Conservation (phyloP, 2,113 vertebrate species). For the Oncorhynchus tshawytscha region DNA sequence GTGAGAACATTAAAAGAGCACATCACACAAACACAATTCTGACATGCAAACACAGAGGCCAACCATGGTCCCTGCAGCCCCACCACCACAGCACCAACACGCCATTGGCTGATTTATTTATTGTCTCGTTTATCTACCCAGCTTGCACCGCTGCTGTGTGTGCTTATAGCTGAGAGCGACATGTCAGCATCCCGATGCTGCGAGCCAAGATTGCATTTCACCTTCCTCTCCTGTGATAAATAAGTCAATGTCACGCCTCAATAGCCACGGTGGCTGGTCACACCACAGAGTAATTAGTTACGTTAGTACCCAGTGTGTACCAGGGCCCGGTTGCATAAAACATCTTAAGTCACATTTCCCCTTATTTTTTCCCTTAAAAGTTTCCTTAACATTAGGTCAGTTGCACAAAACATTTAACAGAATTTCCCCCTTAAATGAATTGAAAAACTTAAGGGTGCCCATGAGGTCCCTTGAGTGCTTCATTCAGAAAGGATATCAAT, state of each 20-base stretch:
- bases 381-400: too few species aligned
- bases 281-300: conserved; percentile 16
- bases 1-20: conserved; percentile 23
- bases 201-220: conserved; percentile 25
- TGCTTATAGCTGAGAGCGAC: conserved; percentile 20
- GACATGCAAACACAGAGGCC: conserved; percentile 2
- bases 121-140: conserved; percentile 55
- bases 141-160: conserved; percentile 22
- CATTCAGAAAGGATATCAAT: too few species aligned
- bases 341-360: too few species aligned
- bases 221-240: conserved; percentile 27
- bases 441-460: too few species aligned
- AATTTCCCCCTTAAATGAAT: too few species aligned
- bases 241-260: conserved; percentile 44
- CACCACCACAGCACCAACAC: neutral
- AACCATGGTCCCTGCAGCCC: neutral
- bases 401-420: too few species aligned
- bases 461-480: too few species aligned
- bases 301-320: neutral
- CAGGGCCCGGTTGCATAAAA: neutral
- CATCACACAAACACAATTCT: neutral
- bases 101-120: conserved; percentile 48
- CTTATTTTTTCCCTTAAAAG: too few species aligned
- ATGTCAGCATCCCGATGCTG: neutral
- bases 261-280: conserved; percentile 19